Evolutionary conservation across 2,888 invertebrate genomes (phyloP), one percentile per base, ranked within the genome.

Genomic region (Campaea margaritaria): DNA sequence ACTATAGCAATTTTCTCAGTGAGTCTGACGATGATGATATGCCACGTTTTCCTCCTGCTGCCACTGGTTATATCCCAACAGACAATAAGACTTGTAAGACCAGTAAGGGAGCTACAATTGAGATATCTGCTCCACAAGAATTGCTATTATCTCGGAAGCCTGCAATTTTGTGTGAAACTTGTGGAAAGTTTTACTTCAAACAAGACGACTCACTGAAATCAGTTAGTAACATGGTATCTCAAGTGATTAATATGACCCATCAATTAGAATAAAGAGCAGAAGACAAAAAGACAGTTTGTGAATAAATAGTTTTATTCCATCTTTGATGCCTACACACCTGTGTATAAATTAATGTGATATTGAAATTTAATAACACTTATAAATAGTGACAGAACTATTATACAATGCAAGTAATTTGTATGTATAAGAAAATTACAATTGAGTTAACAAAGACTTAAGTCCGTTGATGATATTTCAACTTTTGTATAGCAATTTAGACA

Each of bases 131-230:
- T 73, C 79, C 94, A 65, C 84, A 93, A 31, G 72, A 84, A 39
- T 79, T 91, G 21, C 82, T 92, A 50, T 70, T 89, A 70, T 83
- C 87, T 54, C 86, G 93, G 16, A 92, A 94, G 54, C 69, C 91
- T 58, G 96, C 95, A 76, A 94, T 94, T 69, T 85, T 96, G 34
- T 97, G 97, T 85, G 94, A 95, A 68, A 80, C 78, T 28, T 97
- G 97, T 87, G 97, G 96, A 0, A 95, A 95, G 80, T 91, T 96
- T 50, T 96, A 94, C 82, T 96, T 96, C 95, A 95, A 95, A 71
- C 85, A 81, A 65, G 87, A 91, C 73, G 74, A 79, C 46, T 65
- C 85, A 21, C 67, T 86, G 41, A 81, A 82, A 70, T 67, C 79
- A 52, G 80, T 85, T 46, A 70, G 74, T 68, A 75, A 82, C 63